These are phyloP conservation scores for Neolamprologus sp. DNA, from an alignment of 2,113 vertebrate genomes.

Conservation along the genomic window DNA sequence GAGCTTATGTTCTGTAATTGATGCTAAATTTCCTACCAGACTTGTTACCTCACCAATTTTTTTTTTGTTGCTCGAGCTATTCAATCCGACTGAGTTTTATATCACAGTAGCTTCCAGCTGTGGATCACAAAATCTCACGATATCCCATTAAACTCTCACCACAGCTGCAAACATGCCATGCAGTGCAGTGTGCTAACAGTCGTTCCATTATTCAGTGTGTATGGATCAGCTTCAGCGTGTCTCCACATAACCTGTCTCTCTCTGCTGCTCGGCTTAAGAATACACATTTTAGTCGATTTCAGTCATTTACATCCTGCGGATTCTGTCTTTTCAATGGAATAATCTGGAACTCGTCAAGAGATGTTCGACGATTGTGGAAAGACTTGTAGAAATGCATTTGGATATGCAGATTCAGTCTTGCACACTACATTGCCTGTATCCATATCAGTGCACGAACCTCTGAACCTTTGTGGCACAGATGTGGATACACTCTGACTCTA, in stretches of 20 bases:
- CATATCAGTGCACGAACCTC: not conserved
- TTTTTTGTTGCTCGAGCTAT: not conserved
- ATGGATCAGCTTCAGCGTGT: not conserved
- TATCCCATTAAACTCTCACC: not conserved
- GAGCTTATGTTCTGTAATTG: not conserved
- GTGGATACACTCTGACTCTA: not conserved
- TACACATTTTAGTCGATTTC: not conserved
- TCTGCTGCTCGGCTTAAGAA: not conserved
- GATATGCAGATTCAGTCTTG: not conserved
- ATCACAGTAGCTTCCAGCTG: conserved; percentile 20
- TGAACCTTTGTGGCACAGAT: not conserved
- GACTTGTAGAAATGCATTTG: not conserved
- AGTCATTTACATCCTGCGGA: not conserved
- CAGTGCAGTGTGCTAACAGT: not conserved
- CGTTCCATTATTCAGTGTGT: conserved; percentile 36
- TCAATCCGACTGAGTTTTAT: not conserved
- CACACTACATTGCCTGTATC: not conserved
- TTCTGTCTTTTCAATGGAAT: not conserved
- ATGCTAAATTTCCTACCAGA: not conserved
- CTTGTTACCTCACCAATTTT: not conserved
- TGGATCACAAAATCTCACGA: conserved; percentile 5
- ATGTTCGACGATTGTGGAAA: not conserved
- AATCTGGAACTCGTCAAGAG: not conserved
- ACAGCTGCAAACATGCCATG: not conserved
- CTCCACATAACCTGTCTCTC: not conserved